Percentiles rank a stretch among this genome's conserved stretches.
Conservation (phyloP, 2,888 invertebrate genomes). For the Mythimna vitellina region DNA sequence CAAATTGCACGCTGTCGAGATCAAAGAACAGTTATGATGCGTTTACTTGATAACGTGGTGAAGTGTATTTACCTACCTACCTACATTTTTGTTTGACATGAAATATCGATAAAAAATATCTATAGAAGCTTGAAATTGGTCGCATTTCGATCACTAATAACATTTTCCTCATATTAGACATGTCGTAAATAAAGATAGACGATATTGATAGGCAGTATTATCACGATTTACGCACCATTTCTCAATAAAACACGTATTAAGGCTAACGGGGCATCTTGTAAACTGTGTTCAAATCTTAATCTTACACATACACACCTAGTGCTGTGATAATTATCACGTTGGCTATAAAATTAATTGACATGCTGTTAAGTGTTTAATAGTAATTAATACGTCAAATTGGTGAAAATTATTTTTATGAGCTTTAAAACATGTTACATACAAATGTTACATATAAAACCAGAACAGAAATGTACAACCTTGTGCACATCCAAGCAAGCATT, state of each 20-base stretch:
- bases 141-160: conserved; percentile 12
- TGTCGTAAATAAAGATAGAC: conserved; percentile 22
- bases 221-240: conserved; percentile 17
- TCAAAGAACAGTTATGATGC: conserved; percentile 39
- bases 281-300: conserved; percentile 2
- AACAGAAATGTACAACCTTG: conserved; percentile 16
- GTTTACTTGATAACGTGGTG: conserved; percentile 30
- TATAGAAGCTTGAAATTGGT: conserved; percentile 10
- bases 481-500: conserved; percentile 26
- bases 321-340: conserved; percentile 8
- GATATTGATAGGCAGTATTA: conserved; percentile 4
- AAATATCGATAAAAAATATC: conserved; percentile 13
- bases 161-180: neutral
- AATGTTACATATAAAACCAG: neutral
- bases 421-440: too few species aligned
- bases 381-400: neutral
- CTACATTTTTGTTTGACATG: conserved; percentile 17
- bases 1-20: conserved; percentile 28
- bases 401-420: neutral
- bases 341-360: conserved; percentile 3
- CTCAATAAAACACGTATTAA: conserved; percentile 14
- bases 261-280: neutral
- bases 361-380: neutral
- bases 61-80: conserved; percentile 3
- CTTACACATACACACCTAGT: conserved; percentile 15